Conservation (phyloP, 2,797 vertebrate species). For the Aulostomus chinensis region DNA sequence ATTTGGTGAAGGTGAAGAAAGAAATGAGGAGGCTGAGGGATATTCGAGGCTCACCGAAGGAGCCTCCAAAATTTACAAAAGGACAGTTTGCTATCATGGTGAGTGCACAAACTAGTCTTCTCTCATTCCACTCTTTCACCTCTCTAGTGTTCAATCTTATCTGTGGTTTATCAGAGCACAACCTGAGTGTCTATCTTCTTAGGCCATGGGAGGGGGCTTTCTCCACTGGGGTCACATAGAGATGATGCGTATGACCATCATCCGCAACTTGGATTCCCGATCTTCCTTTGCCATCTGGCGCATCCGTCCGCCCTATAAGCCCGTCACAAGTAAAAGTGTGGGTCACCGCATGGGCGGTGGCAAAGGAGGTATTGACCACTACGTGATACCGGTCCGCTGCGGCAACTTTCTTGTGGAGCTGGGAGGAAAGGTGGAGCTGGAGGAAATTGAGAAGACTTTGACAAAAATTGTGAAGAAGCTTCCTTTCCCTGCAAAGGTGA, state of each 20-base stretch:
- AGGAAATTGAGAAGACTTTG: slow-evolving; percentile 82
- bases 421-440: slow-evolving; percentile 88
- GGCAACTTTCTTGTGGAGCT: slow-evolving; percentile 89
- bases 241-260: slow-evolving; percentile 94
- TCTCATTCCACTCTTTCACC: background rate
- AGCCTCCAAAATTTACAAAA: slow-evolving; percentile 78
- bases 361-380: slow-evolving; percentile 92
- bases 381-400: slow-evolving; percentile 86
- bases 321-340: slow-evolving; percentile 89
- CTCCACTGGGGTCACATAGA: slow-evolving; percentile 95
- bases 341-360: slow-evolving; percentile 97
- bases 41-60: slow-evolving; percentile 84
- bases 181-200: too few relatives aligned
- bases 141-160: too few relatives aligned
- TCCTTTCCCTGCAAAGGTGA: slow-evolving; percentile 87
- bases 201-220: slow-evolving; percentile 95
- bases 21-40: slow-evolving; percentile 86
- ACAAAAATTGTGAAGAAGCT: slow-evolving; percentile 87
- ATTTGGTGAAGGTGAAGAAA: slow-evolving; percentile 82
- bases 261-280: slow-evolving; percentile 83
- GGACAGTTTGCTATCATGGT: slow-evolving; percentile 94
- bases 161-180: too few relatives aligned
- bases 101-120: slow-evolving; percentile 39
- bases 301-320: slow-evolving; percentile 84
- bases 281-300: slow-evolving; percentile 91